Conservation (phyloP, 2,797 vertebrate genomes). For the Lepilemur ruficaudatus region DNA sequence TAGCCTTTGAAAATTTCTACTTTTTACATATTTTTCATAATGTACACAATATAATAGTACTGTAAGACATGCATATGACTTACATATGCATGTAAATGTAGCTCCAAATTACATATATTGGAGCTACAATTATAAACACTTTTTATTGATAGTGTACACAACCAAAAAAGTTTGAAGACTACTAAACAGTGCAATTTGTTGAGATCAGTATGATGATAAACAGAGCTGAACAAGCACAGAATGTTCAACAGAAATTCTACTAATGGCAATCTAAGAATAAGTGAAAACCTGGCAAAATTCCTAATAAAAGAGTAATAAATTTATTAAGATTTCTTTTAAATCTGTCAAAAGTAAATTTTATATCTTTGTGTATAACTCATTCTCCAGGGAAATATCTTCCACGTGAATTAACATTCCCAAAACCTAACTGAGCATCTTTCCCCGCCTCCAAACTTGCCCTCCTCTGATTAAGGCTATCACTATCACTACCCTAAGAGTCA, state of each 20-base stretch:
- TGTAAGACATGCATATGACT: not conserved
- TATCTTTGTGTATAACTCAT: not conserved
- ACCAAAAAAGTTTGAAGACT: not conserved
- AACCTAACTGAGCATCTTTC: constrained; percentile 14
- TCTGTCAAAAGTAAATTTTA: not conserved
- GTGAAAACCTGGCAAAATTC: constrained; percentile 31
- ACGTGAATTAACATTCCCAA: not conserved
- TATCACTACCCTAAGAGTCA: not conserved
- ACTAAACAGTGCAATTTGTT: not conserved
- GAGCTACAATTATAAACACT: not conserved
- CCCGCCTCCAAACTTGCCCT: not conserved
- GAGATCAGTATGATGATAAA: not conserved
- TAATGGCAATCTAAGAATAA: constrained; percentile 5
- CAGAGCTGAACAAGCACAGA: not conserved
- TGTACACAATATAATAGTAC: not conserved
- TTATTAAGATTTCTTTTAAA: not conserved
- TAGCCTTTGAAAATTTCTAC: not conserved
- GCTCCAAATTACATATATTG: not conserved
- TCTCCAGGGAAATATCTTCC: not conserved
- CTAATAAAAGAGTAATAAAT: not conserved
- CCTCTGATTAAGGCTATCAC: not conserved
- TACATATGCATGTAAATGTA: too few relatives aligned
- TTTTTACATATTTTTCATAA: not conserved
- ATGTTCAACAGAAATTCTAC: not conserved
- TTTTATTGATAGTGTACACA: not conserved